phyloP scores from a whole-genome alignment of 2,888 invertebrate genomes.

The Parnassius smintheus region DNA sequence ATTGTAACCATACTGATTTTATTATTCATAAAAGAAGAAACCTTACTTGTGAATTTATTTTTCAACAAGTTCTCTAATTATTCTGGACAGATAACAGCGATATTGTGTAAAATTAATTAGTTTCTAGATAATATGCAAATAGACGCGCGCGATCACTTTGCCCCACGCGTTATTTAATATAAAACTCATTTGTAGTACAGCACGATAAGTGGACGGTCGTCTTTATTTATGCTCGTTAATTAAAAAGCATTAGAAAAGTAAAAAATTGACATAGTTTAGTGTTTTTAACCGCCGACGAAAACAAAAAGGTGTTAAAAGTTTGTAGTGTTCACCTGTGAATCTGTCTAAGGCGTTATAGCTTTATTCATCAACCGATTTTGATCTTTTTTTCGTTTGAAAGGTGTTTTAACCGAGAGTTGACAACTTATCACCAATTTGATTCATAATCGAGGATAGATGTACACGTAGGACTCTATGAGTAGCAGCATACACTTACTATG shows the following conservation, averaged over 20 bases:
- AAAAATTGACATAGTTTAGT: not conserved
- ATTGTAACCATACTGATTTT: too few relatives aligned
- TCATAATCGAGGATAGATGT: too few relatives aligned
- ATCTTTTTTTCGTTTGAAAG: too few relatives aligned
- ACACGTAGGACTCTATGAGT: too few relatives aligned
- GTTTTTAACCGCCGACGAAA: not conserved
- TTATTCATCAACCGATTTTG: too few relatives aligned
- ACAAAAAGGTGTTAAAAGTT: too few relatives aligned
- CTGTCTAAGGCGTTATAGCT: too few relatives aligned
- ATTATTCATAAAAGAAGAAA: too few relatives aligned
- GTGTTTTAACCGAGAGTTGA: too few relatives aligned
- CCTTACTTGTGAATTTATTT: slow-evolving; percentile 39
- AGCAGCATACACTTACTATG: too few relatives aligned
- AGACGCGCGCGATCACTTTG: slow-evolving; percentile 42
- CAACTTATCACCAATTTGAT: too few relatives aligned
- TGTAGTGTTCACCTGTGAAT: too few relatives aligned
- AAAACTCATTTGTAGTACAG: slow-evolving; percentile 8
- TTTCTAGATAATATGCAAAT: slow-evolving; percentile 65
- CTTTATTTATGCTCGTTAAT: slow-evolving; percentile 5
- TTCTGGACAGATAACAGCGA: slow-evolving; percentile 54
- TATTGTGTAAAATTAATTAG: slow-evolving; percentile 70
- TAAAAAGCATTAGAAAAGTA: not conserved
- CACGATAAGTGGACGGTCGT: slow-evolving; percentile 2
- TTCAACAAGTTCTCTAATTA: slow-evolving; percentile 42
- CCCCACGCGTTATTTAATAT: slow-evolving; percentile 22